Evolutionary conservation across 1,140 invertebrate genomes (phyloP), one percentile per base, ranked within the genome.

Genomic region (Propsilocerus akamusi): DNA sequence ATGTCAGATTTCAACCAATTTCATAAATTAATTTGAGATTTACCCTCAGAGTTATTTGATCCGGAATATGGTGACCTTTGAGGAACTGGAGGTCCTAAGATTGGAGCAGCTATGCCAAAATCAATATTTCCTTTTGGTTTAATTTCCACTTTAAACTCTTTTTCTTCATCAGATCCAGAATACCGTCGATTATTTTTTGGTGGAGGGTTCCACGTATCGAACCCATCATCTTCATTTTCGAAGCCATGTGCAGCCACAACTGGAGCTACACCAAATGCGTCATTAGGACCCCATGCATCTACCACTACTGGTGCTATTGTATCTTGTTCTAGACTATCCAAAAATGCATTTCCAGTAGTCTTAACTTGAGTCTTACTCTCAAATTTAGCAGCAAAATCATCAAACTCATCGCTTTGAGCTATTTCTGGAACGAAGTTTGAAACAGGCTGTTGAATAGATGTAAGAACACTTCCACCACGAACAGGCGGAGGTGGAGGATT

Each of bases 321-420:
- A n/a, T n/a, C n/a, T n/a, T n/a, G n/a, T 30, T n/a, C 34, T n/a
- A 22, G 7, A 2, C 54, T 51, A 25, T 61, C 64, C 17, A 41
- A 20, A 49, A 76, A 75, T 0, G 71, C 66, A 58, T 73, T 72
- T 23, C 59, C 56, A 0, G 47, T 74, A 63, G 46, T 64, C 59
- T 59, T 78, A 8, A 72, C 71, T 53, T 68, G 64, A 53, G 71
- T 74, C 4, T 71, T 76, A 37, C 72, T 80, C 47, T 90, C 86
- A 56, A 92, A 92, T 63, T 89, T 87, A 1, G 83, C 81, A 3
- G 85, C 78, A 57, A 92, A 92, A 1, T 82, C 86, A 64, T 90
- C 86, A 51, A 86, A 86, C 14, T 77, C 76, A 53, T 84, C 81
- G 2, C 67, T 65, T 0, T 59, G 26, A 3, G n/a, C 7, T 14